Conservation (phyloP, 1,140 invertebrate genomes). For the Coboldia fuscipes region DNA sequence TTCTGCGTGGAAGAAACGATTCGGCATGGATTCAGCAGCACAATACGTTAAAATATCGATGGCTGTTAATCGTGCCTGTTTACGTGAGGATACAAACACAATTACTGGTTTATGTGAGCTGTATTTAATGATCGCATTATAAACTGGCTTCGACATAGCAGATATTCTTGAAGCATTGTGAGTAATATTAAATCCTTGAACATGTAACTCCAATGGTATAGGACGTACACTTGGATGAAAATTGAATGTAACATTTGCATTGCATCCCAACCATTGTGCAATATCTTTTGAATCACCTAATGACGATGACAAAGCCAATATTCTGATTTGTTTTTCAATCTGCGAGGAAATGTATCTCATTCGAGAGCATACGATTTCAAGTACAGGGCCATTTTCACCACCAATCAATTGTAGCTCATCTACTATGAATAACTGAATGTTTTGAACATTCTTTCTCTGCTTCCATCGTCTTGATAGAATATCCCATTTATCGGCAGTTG, state of each 20-base stretch:
- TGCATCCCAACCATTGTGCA: conserved; percentile 90
- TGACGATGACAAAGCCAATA: conserved; percentile 87
- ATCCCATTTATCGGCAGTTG: conserved; percentile 98
- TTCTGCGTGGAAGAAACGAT: conserved; percentile 73
- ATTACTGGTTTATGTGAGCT: conserved; percentile 77
- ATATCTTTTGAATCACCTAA: conserved; percentile 90
- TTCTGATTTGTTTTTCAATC: conserved; percentile 79
- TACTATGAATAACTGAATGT: conserved; percentile 89
- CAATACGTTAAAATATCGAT: conserved; percentile 89
- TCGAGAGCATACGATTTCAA: conserved; percentile 92
- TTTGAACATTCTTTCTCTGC: conserved; percentile 94
- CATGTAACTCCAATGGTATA: conserved; percentile 83
- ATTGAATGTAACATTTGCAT: conserved; percentile 84
- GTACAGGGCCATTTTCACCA: conserved; percentile 73
- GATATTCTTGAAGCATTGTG: conserved; percentile 89
- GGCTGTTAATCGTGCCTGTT: conserved; percentile 82
- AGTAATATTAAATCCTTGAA: conserved; percentile 93
- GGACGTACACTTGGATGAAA: conserved; percentile 96
- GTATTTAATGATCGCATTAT: conserved; percentile 79
- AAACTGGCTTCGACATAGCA: conserved; percentile 94
- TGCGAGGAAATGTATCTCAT: conserved; percentile 97
- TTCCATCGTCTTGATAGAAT: conserved; percentile 96
- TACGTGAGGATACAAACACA: conserved; percentile 90
- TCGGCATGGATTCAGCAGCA: conserved; percentile 64
- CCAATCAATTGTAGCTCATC: conserved; percentile 91